Percentiles rank a stretch among this genome's conserved stretches.
These are phyloP conservation scores for Trichechus manatus DNA, from an alignment of 2,113 vertebrate species.

Conservation along the genomic window DNA sequence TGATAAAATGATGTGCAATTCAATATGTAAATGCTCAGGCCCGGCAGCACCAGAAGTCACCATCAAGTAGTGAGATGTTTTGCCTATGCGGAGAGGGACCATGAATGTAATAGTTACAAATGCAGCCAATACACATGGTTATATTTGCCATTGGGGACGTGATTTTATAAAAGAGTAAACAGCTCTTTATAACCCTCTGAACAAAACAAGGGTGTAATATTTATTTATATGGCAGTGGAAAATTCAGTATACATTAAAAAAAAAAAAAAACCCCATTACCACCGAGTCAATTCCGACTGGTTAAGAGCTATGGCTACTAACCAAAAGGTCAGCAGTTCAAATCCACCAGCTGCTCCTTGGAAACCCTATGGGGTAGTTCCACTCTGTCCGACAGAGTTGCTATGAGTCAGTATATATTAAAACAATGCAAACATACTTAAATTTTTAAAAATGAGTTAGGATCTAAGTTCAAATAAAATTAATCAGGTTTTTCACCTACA, in stretches of 20 bases:
- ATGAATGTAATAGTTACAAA: background rate
- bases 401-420: background rate
- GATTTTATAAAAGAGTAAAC: background rate
- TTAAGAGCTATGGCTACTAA: no score
- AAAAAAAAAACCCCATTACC: no score
- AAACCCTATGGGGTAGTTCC: no score
- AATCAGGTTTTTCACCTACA: background rate
- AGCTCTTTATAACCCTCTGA: background rate
- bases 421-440: background rate
- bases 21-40: background rate
- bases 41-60: background rate
- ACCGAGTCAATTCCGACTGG: no score
- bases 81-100: no score
- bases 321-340: no score
- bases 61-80: background rate
- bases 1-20: constrained; percentile 15
- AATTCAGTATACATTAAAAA: background rate
- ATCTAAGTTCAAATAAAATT: background rate
- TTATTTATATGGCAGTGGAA: background rate
- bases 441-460: background rate
- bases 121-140: background rate
- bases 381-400: no score
- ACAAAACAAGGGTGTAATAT: background rate
- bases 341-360: no score
- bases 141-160: background rate